A percentile compares a stretch with the other conserved stretches of the same genome.
Evolutionary conservation across 2,888 invertebrate species (phyloP).

Genomic region (Lycophotia porphyrea): DNA sequence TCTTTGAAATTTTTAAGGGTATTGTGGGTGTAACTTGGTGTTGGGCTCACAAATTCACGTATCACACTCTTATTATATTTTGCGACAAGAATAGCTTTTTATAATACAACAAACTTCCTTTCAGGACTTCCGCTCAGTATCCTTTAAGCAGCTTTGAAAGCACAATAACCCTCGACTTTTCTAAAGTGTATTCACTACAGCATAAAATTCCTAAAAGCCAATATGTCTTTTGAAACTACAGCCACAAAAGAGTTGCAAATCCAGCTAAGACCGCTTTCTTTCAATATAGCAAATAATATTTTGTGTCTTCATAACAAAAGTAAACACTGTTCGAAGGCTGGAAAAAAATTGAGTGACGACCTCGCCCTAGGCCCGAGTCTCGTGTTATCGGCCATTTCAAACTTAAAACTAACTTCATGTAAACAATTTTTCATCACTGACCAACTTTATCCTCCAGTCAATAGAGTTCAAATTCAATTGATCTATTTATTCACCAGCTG

Average conservation of each 20-base stretch:
- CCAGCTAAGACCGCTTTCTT: slow-evolving; percentile 41
- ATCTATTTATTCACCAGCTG: slow-evolving; percentile 24
- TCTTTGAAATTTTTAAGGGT: slow-evolving; percentile 34
- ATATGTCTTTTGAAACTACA: slow-evolving; percentile 25
- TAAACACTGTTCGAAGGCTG: slow-evolving; percentile 66
- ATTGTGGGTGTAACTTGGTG: not conserved
- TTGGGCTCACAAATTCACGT: not conserved
- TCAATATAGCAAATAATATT: slow-evolving; percentile 64
- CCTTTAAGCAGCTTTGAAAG: slow-evolving; percentile 18
- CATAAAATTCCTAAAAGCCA: not conserved
- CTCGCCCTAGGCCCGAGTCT: slow-evolving; percentile 69
- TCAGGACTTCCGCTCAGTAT: not conserved
- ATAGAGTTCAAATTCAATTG: slow-evolving; percentile 54
- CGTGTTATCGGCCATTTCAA: slow-evolving; percentile 53
- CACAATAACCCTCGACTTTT: not conserved
- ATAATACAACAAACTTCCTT: not conserved
- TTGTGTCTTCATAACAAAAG: slow-evolving; percentile 70
- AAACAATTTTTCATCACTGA: slow-evolving; percentile 15
- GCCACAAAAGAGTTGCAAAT: slow-evolving; percentile 28
- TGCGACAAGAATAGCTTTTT: not conserved
- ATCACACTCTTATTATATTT: not conserved
- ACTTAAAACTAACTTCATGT: slow-evolving; percentile 30
- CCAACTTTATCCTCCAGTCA: slow-evolving; percentile 23
- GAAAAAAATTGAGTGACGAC: slow-evolving; percentile 72
- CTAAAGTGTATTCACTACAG: slow-evolving; percentile 1